These are phyloP conservation scores for Proterorhinus semilunaris DNA, from an alignment of 2,113 vertebrate genomes.

Conservation along the genomic window DNA sequence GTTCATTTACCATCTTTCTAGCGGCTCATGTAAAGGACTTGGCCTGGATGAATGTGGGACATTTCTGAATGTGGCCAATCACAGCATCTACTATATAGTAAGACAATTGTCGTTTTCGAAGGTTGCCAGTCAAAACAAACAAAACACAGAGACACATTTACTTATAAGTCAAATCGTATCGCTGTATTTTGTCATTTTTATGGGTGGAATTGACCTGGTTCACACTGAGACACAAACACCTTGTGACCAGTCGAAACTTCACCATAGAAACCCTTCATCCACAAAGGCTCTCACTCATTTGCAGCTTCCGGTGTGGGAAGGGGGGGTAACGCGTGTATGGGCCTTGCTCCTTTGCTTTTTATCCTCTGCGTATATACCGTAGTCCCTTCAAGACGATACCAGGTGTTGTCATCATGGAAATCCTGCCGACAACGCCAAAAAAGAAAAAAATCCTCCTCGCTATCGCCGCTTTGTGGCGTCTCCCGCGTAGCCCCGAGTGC, in stretches of 20 bases:
- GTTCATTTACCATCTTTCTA: background rate
- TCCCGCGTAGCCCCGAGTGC: slow-evolving; percentile 40
- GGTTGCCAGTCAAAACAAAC: background rate
- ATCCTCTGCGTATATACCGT: background rate
- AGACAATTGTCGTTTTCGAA: too few relatives aligned
- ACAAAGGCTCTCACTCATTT: slow-evolving; percentile 13
- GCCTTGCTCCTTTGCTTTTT: slow-evolving; percentile 31
- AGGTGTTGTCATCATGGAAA: slow-evolving; percentile 51
- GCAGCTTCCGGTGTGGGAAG: slow-evolving; percentile 6
- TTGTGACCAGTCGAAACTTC: slow-evolving; percentile 13
- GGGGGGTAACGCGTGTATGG: background rate
- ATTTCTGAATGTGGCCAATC: background rate
- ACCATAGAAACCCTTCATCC: background rate
- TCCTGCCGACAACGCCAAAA: slow-evolving; percentile 19
- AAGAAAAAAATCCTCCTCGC: slow-evolving; percentile 3
- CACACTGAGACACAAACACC: slow-evolving; percentile 23
- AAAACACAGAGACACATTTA: background rate
- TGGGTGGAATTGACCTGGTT: slow-evolving; percentile 14
- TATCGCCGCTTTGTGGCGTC: slow-evolving; percentile 37
- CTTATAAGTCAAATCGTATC: too few relatives aligned
- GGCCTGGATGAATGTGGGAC: background rate
- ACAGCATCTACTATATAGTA: background rate
- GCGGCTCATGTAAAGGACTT: background rate
- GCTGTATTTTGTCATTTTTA: too few relatives aligned
- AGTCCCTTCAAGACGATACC: slow-evolving; percentile 31